Evolutionary conservation across 2,113 vertebrate genomes (phyloP).

Genomic region (Centropus unirufus): DNA sequence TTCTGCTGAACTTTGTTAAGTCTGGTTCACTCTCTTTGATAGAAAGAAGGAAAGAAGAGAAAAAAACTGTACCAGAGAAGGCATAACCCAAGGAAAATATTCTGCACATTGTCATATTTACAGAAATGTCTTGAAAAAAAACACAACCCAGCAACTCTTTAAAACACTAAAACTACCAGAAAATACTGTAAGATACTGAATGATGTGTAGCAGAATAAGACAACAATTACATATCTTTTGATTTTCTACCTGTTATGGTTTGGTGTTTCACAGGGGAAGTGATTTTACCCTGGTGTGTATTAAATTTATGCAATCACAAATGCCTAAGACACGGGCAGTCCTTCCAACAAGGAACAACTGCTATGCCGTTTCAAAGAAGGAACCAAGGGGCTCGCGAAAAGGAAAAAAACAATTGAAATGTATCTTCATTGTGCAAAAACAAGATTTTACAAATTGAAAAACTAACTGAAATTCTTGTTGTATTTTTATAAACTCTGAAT

Average conservation of each 20-base stretch:
- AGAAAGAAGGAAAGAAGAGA: conserved; percentile 27
- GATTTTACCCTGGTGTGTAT: background rate
- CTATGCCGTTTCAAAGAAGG: background rate
- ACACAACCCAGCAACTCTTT: fast-evolving
- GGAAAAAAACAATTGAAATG: background rate
- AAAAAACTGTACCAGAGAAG: conserved; percentile 40
- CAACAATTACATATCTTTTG: background rate
- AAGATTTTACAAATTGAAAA: background rate
- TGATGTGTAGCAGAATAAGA: background rate
- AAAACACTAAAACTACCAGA: background rate
- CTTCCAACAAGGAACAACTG: background rate
- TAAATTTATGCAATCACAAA: background rate
- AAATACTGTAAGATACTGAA: background rate
- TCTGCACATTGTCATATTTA: background rate
- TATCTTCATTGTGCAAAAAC: background rate
- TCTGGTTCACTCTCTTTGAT: background rate
- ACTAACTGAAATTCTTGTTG: background rate
- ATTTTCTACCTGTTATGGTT: background rate
- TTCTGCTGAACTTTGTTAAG: conserved; percentile 32
- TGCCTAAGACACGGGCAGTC: background rate
- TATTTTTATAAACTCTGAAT: background rate
- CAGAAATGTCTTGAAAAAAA: background rate
- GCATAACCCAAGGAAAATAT: conserved; percentile 47
- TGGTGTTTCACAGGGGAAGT: background rate
- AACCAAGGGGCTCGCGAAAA: fast-evolving